Evolutionary conservation across 1,140 invertebrate genomes (phyloP).

Genomic region (Melipona quadrifasciata): DNA sequence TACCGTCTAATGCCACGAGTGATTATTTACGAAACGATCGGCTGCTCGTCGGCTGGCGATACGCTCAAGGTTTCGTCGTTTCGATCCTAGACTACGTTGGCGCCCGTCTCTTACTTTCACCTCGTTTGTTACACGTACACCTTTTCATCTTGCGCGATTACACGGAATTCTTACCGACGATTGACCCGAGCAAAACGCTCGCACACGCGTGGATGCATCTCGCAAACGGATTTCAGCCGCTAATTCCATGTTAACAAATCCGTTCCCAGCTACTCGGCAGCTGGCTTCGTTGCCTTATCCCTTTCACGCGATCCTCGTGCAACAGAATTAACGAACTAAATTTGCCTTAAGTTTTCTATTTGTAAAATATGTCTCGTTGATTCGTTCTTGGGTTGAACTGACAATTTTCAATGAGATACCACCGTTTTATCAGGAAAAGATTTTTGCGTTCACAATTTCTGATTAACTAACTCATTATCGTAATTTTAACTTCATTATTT

Average conservation of each 20-base stretch:
- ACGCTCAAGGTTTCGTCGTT: slow-evolving; percentile 41
- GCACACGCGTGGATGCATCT: slow-evolving; percentile 26
- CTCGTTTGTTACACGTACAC: slow-evolving; percentile 47
- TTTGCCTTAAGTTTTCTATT: neutral
- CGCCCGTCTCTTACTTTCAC: slow-evolving; percentile 47
- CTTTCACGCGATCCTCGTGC: slow-evolving; percentile 30
- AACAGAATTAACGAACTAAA: neutral
- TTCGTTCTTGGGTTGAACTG: neutral
- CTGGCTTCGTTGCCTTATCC: slow-evolving; percentile 5
- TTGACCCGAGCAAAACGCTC: slow-evolving; percentile 28
- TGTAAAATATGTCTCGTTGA: neutral
- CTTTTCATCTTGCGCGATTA: slow-evolving; percentile 39
- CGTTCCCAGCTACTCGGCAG: neutral
- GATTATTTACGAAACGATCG: slow-evolving; percentile 30
- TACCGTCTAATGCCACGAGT: neutral
- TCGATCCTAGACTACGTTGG: slow-evolving; percentile 32
- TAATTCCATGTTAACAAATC: slow-evolving; percentile 43
- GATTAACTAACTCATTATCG: too few relatives aligned
- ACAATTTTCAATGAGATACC: too few relatives aligned
- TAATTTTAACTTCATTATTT: too few relatives aligned
- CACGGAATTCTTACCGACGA: slow-evolving; percentile 37
- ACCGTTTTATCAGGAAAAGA: too few relatives aligned
- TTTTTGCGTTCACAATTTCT: too few relatives aligned
- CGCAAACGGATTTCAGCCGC: slow-evolving; percentile 34
- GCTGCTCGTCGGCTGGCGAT: neutral